Percentiles rank a stretch among this genome's conserved stretches.
Conservation (phyloP, 1,140 invertebrate genomes). For the Brachystomella parvula region DNA sequence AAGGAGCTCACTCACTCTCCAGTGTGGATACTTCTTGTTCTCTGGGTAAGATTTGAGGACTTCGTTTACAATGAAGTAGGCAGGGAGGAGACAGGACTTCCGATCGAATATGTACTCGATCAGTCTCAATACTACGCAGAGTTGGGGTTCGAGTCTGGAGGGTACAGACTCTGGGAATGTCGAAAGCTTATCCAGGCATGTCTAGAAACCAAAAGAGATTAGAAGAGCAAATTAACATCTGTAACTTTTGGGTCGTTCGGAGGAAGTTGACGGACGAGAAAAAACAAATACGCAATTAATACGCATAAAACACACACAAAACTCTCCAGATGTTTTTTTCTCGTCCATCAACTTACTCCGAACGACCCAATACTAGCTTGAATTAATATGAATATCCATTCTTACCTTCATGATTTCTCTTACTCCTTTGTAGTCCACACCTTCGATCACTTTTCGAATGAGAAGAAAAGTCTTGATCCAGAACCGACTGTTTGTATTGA, state of each 20-base stretch:
- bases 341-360: too few relatives aligned
- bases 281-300: too few relatives aligned
- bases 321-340: too few relatives aligned
- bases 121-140: slow-evolving; percentile 68
- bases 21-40: slow-evolving; percentile 62
- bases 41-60: slow-evolving; percentile 79
- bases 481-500: slow-evolving; percentile 45
- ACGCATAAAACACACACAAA: too few relatives aligned
- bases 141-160: slow-evolving; percentile 66
- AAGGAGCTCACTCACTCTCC: slow-evolving; percentile 75
- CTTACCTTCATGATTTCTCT: slow-evolving; percentile 80
- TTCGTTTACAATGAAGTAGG: slow-evolving; percentile 79
- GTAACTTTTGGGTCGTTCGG: too few relatives aligned
- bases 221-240: slow-evolving; percentile 4
- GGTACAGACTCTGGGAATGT: slow-evolving; percentile 65
- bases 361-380: too few relatives aligned
- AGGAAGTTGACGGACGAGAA: too few relatives aligned
- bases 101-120: slow-evolving; percentile 85
- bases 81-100: slow-evolving; percentile 78
- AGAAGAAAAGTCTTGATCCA: slow-evolving; percentile 77
- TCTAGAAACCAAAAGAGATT: slow-evolving; percentile 47
- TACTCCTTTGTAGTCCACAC: slow-evolving; percentile 91
- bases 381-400: too few relatives aligned
- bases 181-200: slow-evolving; percentile 77
- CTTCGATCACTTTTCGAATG: slow-evolving; percentile 73